Evolutionary conservation across 1,140 invertebrate genomes (phyloP).

Genomic region (Lineus longissimus): DNA sequence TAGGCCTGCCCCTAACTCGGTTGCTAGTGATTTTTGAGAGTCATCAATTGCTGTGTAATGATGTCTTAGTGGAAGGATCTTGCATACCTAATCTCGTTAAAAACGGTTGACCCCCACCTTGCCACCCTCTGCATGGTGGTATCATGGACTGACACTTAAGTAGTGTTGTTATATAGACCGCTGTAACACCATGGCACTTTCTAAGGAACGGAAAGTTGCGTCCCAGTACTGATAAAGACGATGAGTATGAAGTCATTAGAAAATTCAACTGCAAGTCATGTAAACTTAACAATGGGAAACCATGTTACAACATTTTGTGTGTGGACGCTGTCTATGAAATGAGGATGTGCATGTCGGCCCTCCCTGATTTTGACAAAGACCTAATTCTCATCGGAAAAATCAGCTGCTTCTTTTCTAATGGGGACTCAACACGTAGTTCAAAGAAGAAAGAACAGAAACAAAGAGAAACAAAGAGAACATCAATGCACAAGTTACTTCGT

Average conservation of each 20-base stretch:
- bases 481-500: slow-evolving; percentile 2
- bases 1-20: too few relatives aligned
- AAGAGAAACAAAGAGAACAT: not conserved
- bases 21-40: too few relatives aligned
- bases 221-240: too few relatives aligned
- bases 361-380: not conserved
- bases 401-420: not conserved
- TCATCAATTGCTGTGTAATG: too few relatives aligned
- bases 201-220: not conserved
- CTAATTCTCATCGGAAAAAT: not conserved
- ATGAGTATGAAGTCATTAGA: too few relatives aligned
- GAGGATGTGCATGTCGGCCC: not conserved
- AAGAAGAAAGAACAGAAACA: not conserved
- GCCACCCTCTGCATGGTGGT: too few relatives aligned
- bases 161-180: too few relatives aligned
- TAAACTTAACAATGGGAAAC: slow-evolving; percentile 5
- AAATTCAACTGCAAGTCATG: not conserved
- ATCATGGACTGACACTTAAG: too few relatives aligned
- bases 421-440: not conserved
- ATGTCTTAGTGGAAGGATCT: too few relatives aligned
- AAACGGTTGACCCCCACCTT: too few relatives aligned
- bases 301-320: not conserved
- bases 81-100: too few relatives aligned
- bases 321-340: not conserved
- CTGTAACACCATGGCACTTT: not conserved